phyloP scores from a whole-genome alignment of 2,888 invertebrate species.

The Rhopalosiphum nymphaeae region DNA sequence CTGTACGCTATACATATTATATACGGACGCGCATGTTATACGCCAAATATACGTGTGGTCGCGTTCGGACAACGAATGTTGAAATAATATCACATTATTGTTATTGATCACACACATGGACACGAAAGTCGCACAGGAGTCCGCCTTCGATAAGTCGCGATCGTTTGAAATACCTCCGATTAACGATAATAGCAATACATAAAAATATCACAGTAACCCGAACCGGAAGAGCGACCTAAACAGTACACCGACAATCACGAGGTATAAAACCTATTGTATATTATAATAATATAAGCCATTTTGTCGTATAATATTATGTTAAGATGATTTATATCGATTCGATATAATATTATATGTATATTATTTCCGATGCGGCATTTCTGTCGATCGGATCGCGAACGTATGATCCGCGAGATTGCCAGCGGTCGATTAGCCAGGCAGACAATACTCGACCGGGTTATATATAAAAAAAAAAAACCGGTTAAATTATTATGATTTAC shows the following conservation, averaged over 20 bases:
- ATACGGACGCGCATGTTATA: background rate
- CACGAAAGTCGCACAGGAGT: background rate
- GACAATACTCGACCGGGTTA: background rate
- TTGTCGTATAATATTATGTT: background rate
- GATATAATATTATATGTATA: background rate
- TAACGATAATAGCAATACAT: background rate
- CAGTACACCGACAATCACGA: background rate
- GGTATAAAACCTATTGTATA: background rate
- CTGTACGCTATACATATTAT: background rate
- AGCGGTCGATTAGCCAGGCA: background rate
- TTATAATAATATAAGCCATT: background rate
- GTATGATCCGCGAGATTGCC: background rate
- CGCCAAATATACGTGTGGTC: background rate
- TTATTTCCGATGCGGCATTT: background rate
- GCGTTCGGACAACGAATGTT: background rate
- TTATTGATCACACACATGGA: background rate
- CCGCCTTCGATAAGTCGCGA: background rate
- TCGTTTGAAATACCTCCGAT: background rate
- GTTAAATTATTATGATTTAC: background rate
- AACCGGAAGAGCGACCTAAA: background rate
- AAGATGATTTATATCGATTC: background rate
- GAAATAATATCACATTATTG: background rate
- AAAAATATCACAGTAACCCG: background rate
- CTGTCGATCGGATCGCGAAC: background rate
- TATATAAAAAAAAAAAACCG: background rate